Evolutionary conservation across 2,888 invertebrate species (phyloP).

Genomic region (Xiphydria camelus): DNA sequence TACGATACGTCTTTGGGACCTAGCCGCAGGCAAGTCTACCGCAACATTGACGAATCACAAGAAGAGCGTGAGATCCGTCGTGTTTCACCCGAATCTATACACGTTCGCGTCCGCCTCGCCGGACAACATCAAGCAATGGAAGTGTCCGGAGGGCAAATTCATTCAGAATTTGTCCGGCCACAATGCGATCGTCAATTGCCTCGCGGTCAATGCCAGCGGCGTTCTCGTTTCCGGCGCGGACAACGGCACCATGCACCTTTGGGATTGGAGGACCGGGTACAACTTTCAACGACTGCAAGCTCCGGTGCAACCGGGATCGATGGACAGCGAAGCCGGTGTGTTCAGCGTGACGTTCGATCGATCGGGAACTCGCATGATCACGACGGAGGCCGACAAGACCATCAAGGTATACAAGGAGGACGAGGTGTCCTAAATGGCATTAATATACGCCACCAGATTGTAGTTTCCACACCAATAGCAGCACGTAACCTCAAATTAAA

Average conservation of each 20-base stretch:
- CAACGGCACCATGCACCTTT: slow-evolving; percentile 95
- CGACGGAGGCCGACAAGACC: slow-evolving; percentile 98
- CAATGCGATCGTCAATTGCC: slow-evolving; percentile 95
- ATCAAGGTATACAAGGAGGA: slow-evolving; percentile 99
- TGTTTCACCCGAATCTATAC: slow-evolving; percentile 77
- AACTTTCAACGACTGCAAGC: slow-evolving; percentile 95
- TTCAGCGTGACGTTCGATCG: slow-evolving; percentile 95
- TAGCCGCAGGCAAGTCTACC: slow-evolving; percentile 92
- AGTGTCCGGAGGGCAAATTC: slow-evolving; percentile 96
- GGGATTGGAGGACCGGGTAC: slow-evolving; percentile 99
- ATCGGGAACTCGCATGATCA: slow-evolving; percentile 92
- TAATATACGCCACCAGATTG: too few relatives aligned
- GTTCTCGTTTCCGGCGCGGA: slow-evolving; percentile 98
- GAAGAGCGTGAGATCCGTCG: slow-evolving; percentile 84
- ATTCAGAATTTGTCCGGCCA: slow-evolving; percentile 96
- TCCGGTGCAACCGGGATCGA: slow-evolving; percentile 96
- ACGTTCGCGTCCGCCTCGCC: slow-evolving; percentile 98
- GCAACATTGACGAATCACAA: slow-evolving; percentile 98
- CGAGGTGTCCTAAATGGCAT: too few relatives aligned
- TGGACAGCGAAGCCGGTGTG: slow-evolving; percentile 98
- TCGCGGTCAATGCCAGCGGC: slow-evolving; percentile 93
- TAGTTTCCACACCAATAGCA: too few relatives aligned
- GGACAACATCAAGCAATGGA: slow-evolving; percentile 99
- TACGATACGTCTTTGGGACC: slow-evolving; percentile 95
- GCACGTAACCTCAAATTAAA: too few relatives aligned